A percentile compares a stretch with the other conserved stretches of the same genome.
These are phyloP conservation scores for Onthophagus taurus DNA, from an alignment of 1,140 invertebrate genomes.

Conservation along the genomic window DNA sequence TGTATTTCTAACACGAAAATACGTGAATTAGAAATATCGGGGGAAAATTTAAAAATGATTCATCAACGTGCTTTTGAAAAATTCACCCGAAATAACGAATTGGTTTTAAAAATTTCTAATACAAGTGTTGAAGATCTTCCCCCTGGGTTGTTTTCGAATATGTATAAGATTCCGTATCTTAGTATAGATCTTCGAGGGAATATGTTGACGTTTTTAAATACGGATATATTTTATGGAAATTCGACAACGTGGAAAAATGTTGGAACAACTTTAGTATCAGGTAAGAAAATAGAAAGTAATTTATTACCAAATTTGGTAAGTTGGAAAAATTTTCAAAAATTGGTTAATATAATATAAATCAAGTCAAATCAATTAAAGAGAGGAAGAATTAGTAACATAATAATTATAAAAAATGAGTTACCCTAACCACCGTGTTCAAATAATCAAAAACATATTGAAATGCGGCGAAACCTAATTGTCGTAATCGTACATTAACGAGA, in stretches of 20 bases:
- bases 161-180: conserved; percentile 69
- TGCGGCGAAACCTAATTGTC: too few relatives aligned
- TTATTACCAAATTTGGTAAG: too few relatives aligned
- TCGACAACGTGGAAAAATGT: conserved; percentile 72
- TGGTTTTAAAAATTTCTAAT: conserved; percentile 63
- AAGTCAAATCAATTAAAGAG: too few relatives aligned
- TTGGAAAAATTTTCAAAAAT: too few relatives aligned
- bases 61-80: conserved; percentile 61
- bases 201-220: conserved; percentile 65
- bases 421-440: too few relatives aligned
- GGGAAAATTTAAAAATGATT: conserved; percentile 56
- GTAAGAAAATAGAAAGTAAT: too few relatives aligned
- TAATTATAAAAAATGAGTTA: too few relatives aligned
- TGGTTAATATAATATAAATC: too few relatives aligned
- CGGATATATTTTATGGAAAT: conserved; percentile 76
- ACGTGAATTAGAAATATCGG: conserved; percentile 70
- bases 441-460: too few relatives aligned
- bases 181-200: conserved; percentile 74
- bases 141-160: conserved; percentile 61
- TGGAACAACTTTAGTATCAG: conserved; percentile 68
- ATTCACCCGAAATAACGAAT: conserved; percentile 51
- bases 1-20: conserved; percentile 65
- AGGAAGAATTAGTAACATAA: too few relatives aligned
- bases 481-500: too few relatives aligned
- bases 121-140: conserved; percentile 68